Evolutionary conservation across 2,888 invertebrate genomes (phyloP), one percentile per base, ranked within the genome.

Genomic region (Spisula solida): DNA sequence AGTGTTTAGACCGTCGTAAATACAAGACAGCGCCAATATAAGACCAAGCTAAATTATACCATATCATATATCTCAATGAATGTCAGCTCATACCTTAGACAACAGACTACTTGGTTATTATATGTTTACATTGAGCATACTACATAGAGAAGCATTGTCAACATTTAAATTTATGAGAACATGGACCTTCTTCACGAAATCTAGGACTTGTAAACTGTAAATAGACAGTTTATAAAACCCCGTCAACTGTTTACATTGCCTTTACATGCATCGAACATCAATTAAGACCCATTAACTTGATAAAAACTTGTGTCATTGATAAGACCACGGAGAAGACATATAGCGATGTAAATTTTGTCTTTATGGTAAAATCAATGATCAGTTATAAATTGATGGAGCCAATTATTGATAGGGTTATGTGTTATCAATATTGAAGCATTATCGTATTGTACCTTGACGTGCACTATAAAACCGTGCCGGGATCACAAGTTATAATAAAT

Each of bases 201-300:
- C 60, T 66, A 10, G 60, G 25, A 25, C 60, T 25, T 66, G 60
- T 66, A 25, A 25, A 25, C 60, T 25, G 25, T 25, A 66, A 66
- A 66, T 66, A 66, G 60, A 66, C 60, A 66, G 60, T 8, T n/a
- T 66, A 25, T 66, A 66, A 66, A 66, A 66, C 8, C 10, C 25
- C 51, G 25, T 8, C 25, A 0, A 66, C n/a, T 66, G 60, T 66
- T 66, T 66, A 66, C 60, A 66, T 66, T 66, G n/a, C 60, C 25
- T n/a, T 56, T 25, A 25, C n/a, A 12, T 25, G 60, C 60, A 25
- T 66, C 25, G 60, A 66, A 66, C n/a, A 25, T 66, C 60, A 66
- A 66, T 66, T 66, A 66, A 66, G 60, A 66, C 25, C 60, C 60
- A 66, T 66, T 66, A 66, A 66, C 60, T 66, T 66, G 12, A 25